phyloP scores from a whole-genome alignment of 2,888 invertebrate genomes.

The Melitaea athalia region DNA sequence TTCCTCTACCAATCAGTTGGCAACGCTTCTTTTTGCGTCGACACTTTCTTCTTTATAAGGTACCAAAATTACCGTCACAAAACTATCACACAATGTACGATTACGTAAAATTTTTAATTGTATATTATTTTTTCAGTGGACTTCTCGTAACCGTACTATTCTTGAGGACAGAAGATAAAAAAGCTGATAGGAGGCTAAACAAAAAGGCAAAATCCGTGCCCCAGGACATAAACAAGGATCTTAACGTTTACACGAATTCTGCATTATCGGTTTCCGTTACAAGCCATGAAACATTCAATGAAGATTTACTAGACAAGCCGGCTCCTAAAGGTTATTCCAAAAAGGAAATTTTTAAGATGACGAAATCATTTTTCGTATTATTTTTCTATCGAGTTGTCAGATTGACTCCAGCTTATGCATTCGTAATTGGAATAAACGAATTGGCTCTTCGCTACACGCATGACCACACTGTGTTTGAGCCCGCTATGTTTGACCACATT shows the following conservation, averaged over 20 bases:
- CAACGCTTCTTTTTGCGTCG: conserved; percentile 93
- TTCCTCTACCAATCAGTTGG: conserved; percentile 91
- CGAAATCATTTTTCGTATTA: conserved; percentile 76
- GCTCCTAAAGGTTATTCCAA: conserved; percentile 61
- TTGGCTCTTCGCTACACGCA: conserved; percentile 87
- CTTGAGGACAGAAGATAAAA: conserved; percentile 84
- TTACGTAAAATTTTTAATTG: not conserved
- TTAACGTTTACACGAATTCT: conserved; percentile 73
- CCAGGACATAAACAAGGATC: conserved; percentile 70
- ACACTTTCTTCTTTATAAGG: conserved; percentile 94
- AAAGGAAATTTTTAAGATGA: conserved; percentile 63
- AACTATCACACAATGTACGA: too few relatives aligned
- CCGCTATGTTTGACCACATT: conserved; percentile 86
- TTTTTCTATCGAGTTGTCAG: conserved; percentile 84
- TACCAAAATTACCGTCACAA: conserved; percentile 52
- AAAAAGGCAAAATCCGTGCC: conserved; percentile 45
- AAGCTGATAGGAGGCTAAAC: conserved; percentile 57
- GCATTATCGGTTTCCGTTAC: conserved; percentile 71
- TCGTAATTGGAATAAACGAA: conserved; percentile 89
- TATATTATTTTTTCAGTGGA: conserved; percentile 78
- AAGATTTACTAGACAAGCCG: conserved; percentile 68
- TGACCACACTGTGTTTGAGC: conserved; percentile 87
- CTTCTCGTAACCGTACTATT: conserved; percentile 88
- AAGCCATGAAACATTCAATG: conserved; percentile 74
- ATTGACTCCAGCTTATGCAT: conserved; percentile 91